Evolutionary conservation across 2,888 invertebrate species (phyloP).

Genomic region (Gnatocerus cornutus): DNA sequence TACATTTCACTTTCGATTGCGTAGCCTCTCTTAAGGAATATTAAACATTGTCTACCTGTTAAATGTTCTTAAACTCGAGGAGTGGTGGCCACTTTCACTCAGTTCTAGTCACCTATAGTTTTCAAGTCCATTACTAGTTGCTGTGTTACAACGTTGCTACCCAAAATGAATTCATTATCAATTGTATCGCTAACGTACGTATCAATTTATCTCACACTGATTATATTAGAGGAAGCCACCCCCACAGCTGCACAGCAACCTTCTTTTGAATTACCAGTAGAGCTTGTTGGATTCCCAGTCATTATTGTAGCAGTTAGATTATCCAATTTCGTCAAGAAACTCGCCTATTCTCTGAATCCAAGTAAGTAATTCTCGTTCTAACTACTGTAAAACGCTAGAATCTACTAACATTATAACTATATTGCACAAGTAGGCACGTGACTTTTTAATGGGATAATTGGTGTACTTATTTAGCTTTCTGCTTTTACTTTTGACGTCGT

Average conservation of each 20-base stretch:
- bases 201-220: slow-evolving; percentile 27
- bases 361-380: slow-evolving; percentile 79
- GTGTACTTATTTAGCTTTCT: slow-evolving; percentile 20
- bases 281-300: slow-evolving; percentile 87
- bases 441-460: background rate
- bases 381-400: too few relatives aligned
- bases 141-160: slow-evolving; percentile 38
- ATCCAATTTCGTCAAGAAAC: slow-evolving; percentile 87
- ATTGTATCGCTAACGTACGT: slow-evolving; percentile 40
- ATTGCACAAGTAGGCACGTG: slow-evolving; percentile 1
- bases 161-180: slow-evolving; percentile 38
- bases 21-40: slow-evolving; percentile 34
- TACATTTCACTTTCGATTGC: slow-evolving; percentile 39
- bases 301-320: slow-evolving; percentile 85
- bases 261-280: slow-evolving; percentile 86
- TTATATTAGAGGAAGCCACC: slow-evolving; percentile 52
- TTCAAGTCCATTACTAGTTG: slow-evolving; percentile 51
- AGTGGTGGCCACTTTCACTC: slow-evolving; percentile 69
- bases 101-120: slow-evolving; percentile 53
- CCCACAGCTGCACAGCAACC: slow-evolving; percentile 67
- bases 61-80: slow-evolving; percentile 51
- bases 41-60: slow-evolving; percentile 44
- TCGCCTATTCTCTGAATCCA: slow-evolving; percentile 87
- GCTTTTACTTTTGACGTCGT: slow-evolving; percentile 19
- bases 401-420: background rate